Conservation (phyloP, 2,888 invertebrate genomes). For the Hedychridium roseum region DNA sequence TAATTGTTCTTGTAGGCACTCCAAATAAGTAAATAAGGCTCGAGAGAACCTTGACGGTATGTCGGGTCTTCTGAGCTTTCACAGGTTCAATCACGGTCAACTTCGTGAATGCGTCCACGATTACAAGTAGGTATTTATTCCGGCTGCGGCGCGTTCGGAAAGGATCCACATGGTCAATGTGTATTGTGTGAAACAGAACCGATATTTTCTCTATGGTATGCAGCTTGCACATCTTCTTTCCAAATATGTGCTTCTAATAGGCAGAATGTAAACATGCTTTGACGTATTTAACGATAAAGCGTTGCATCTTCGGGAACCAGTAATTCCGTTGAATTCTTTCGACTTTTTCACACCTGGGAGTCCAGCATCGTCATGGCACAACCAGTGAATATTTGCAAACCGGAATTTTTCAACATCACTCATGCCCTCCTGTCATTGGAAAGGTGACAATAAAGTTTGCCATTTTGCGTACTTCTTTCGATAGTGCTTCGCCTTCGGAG, state of each 20-base stretch:
- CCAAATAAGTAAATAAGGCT: not conserved
- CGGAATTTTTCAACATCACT: not conserved
- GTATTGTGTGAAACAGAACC: not conserved
- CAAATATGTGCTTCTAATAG: not conserved
- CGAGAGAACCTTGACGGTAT: not conserved
- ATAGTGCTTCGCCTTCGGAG: not conserved
- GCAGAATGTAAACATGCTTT: not conserved
- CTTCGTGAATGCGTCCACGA: conserved; percentile 2
- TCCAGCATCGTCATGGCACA: conserved; percentile 6
- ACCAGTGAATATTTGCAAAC: conserved; percentile 1
- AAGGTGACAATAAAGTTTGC: no score
- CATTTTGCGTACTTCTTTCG: not conserved
- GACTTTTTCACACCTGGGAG: not conserved
- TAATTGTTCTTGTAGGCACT: not conserved
- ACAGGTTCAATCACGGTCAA: not conserved
- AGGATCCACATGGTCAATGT: conserved; percentile 4
- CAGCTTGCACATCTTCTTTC: not conserved
- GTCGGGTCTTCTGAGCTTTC: not conserved
- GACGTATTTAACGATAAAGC: not conserved
- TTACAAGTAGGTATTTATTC: not conserved
- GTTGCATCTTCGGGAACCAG: not conserved
- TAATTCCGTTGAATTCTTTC: not conserved
- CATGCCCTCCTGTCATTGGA: not conserved
- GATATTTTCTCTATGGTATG: not conserved
- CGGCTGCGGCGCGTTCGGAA: not conserved